Evolutionary conservation across 1,140 invertebrate genomes (phyloP).

Genomic region (Stegodyphus dumicola): DNA sequence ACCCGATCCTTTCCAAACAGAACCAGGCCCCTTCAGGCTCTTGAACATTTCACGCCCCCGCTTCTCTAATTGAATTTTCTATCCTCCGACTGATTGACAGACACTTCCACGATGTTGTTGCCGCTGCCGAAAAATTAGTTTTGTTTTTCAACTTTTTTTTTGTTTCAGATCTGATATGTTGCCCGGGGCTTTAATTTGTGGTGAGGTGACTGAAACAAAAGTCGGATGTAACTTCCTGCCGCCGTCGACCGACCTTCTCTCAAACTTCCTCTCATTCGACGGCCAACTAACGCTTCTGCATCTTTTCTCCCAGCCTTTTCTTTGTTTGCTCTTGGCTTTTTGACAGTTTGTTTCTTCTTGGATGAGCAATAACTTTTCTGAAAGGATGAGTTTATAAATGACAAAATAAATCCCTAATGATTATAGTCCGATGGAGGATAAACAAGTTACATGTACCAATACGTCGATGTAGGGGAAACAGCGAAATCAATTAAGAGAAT

Average conservation of each 20-base stretch:
- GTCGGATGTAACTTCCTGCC: constrained; percentile 42
- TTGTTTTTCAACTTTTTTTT: constrained; percentile 24
- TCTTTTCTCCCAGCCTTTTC: not conserved
- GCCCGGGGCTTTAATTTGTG: constrained; percentile 45
- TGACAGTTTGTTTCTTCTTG: too few species aligned
- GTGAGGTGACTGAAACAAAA: constrained; percentile 34
- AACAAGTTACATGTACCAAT: too few species aligned
- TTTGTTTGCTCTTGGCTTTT: too few species aligned
- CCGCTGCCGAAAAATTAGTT: constrained; percentile 30
- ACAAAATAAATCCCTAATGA: too few species aligned
- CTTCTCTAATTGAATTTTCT: constrained; percentile 49
- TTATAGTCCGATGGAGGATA: too few species aligned
- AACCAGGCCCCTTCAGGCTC: constrained; percentile 5
- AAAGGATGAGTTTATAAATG: too few species aligned
- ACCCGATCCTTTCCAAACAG: not conserved
- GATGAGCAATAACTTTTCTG: too few species aligned
- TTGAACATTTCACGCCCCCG: constrained; percentile 25
- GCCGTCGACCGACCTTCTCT: not conserved
- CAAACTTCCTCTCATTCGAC: too few species aligned
- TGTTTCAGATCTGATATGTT: constrained; percentile 14
- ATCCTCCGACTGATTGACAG: constrained; percentile 8
- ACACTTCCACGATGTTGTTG: constrained; percentile 17
- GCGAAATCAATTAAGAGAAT: too few species aligned
- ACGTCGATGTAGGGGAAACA: too few species aligned
- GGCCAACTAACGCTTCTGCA: not conserved